Percentiles rank a stretch among this genome's conserved stretches.
These are phyloP conservation scores for Alloscopus bannaensis DNA, from an alignment of 2,888 invertebrate genomes.

Conservation along the genomic window DNA sequence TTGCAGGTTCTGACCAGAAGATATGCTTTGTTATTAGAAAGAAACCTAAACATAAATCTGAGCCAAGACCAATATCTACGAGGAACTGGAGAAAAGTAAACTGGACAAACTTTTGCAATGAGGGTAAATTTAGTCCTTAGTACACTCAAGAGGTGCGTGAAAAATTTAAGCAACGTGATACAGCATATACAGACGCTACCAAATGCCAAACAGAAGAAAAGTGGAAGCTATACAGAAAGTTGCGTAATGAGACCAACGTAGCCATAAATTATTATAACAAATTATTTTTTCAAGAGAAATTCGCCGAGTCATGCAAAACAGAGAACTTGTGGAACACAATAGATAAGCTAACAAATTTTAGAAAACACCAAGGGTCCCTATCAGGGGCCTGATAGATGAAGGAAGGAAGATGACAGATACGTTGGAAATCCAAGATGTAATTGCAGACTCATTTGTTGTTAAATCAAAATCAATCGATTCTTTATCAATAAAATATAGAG, in stretches of 20 bases:
- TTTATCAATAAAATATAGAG: not conserved
- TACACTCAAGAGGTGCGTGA: constrained; percentile 21
- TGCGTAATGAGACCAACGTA: constrained; percentile 7
- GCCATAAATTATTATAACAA: not conserved
- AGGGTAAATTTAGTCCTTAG: constrained; percentile 43
- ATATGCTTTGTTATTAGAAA: no score
- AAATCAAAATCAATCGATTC: not conserved
- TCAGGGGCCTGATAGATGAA: not conserved
- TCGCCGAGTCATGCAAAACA: not conserved
- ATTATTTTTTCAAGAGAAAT: constrained; percentile 12
- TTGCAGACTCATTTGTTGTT: constrained; percentile 4
- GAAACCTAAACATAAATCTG: no score
- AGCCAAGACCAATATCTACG: no score
- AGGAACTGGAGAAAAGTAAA: not conserved
- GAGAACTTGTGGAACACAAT: constrained; percentile 24
- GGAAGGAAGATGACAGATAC: not conserved
- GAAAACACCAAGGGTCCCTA: not conserved
- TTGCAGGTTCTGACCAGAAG: no score
- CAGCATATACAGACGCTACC: not conserved
- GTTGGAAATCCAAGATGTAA: not conserved
- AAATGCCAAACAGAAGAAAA: not conserved
- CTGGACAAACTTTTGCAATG: not conserved
- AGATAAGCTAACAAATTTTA: constrained; percentile 20
- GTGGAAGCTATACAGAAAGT: constrained; percentile 21
- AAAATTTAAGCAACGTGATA: not conserved